A percentile compares a stretch with the other conserved stretches of the same genome.
These are phyloP conservation scores for Smittia aterrima DNA, from an alignment of 2,888 invertebrate species.

Conservation along the genomic window DNA sequence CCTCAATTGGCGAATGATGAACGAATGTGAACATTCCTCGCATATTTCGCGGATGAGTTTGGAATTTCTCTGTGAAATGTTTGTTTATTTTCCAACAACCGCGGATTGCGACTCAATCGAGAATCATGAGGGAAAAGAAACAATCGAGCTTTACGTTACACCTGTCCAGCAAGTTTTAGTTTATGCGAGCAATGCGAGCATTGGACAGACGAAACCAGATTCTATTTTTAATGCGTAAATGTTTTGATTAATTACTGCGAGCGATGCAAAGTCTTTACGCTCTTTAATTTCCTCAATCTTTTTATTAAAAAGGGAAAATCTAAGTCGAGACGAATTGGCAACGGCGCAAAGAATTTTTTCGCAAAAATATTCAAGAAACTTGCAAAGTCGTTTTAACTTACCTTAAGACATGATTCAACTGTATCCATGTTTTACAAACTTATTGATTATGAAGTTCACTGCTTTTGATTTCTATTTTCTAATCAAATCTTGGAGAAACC, in stretches of 20 bases:
- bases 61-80: neutral
- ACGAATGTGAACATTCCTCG: neutral
- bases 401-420: neutral
- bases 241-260: slow-evolving; percentile 10
- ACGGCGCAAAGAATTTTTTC: neutral
- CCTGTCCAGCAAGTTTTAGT: neutral
- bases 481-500: neutral
- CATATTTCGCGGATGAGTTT: neutral
- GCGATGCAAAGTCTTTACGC: neutral
- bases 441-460: neutral
- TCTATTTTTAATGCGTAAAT: slow-evolving; percentile 25
- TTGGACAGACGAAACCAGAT: neutral
- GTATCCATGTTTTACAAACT: neutral
- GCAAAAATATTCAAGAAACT: neutral
- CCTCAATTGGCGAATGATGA: neutral
- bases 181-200: neutral
- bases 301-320: neutral
- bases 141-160: neutral
- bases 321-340: neutral
- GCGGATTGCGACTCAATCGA: neutral
- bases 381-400: neutral
- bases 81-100: neutral
- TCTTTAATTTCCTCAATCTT: neutral
- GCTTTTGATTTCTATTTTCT: neutral
- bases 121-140: neutral